Conservation (phyloP, 2,797 vertebrate species). For the Oreochromis grahami region DNA sequence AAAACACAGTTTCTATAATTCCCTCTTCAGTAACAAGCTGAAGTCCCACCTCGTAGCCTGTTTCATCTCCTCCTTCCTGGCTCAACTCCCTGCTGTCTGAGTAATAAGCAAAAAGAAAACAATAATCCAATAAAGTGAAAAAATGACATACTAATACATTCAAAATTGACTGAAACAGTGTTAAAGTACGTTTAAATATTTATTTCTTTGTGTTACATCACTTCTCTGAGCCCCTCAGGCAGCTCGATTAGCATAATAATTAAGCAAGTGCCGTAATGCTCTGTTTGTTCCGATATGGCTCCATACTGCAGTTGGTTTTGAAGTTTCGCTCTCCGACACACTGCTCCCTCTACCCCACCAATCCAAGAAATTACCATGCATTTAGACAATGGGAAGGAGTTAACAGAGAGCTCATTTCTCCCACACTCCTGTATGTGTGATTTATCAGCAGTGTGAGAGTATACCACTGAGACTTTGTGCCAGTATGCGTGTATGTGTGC, state of each 20-base stretch:
- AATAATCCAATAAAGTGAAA: slow-evolving; percentile 32
- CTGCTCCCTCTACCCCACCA: neutral
- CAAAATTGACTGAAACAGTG: slow-evolving; percentile 14
- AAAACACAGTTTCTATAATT: neutral
- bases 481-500: neutral
- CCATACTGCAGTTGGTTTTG: slow-evolving; percentile 35
- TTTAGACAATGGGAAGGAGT: slow-evolving; percentile 55
- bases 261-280: slow-evolving; percentile 50
- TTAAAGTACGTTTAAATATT: slow-evolving; percentile 41
- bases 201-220: slow-evolving; percentile 59
- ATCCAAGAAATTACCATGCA: slow-evolving; percentile 35
- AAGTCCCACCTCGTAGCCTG: neutral
- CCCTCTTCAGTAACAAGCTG: neutral
- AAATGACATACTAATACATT: neutral
- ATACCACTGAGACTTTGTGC: slow-evolving; percentile 18
- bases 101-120: slow-evolving; percentile 7
- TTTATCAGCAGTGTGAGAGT: slow-evolving; percentile 17
- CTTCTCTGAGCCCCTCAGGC: slow-evolving; percentile 17
- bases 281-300: slow-evolving; percentile 42
- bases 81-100: slow-evolving; percentile 1
- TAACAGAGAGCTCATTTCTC: slow-evolving; percentile 49
- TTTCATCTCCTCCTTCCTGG: neutral
- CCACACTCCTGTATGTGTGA: slow-evolving; percentile 3
- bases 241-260: slow-evolving; percentile 67
- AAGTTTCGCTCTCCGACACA: slow-evolving; percentile 4